Base-by-base conservation (phyloP, 2,888 invertebrate genomes). In the Rhogogaster chlorosoma region DNA sequence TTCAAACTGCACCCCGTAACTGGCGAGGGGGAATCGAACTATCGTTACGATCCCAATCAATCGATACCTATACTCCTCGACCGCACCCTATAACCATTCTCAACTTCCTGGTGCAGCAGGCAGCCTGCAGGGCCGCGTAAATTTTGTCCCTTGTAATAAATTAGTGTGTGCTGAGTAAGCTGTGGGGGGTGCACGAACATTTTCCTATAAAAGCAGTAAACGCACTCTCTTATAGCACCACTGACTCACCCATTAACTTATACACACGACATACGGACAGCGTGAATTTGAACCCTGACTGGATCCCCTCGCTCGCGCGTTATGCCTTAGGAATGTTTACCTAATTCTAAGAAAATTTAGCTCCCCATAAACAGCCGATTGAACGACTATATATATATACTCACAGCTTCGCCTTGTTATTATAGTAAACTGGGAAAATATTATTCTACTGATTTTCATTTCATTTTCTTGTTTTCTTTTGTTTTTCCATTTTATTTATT, bases 121-220 rank as follows among this genome's bases (percentile, higher is more conserved):
- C 29, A 32, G 70, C 73, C 22, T 10, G 32, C 18, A 70, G 70
- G 36, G 70, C 32, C 36, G 36, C 29, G 6, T 0, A 36, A 18
- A 9, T 36, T 9, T 10, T 70, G 70, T 70, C 67, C 67, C 36
- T 32, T 32, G 45, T 77, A 53, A 77, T 77, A 53, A 77, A 77
- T 77, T 45, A 53, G 77, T 77, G 49, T 53, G 49, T 29, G 77
- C 77, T 77, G 77, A 77, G 77, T 77, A 77, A 77, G 49, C 77
- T 32, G 22, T 22, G 38, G 75, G 75, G 75, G 45, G 38, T 49
- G 71, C n/a, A 73, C 42, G 38, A 42, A 42, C 18, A 73, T 53
- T 77, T 53, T 53, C 15, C 77, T 77, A 77, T 53, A 32, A 77
- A 77, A 77, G 77, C 32, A n/a, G 77, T 77, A 53, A 77, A 77